A percentile compares a stretch with the other conserved stretches of the same genome.
These are phyloP conservation scores for Pachypanchax playfairii DNA, from an alignment of 2,113 vertebrate species.

Conservation along the genomic window DNA sequence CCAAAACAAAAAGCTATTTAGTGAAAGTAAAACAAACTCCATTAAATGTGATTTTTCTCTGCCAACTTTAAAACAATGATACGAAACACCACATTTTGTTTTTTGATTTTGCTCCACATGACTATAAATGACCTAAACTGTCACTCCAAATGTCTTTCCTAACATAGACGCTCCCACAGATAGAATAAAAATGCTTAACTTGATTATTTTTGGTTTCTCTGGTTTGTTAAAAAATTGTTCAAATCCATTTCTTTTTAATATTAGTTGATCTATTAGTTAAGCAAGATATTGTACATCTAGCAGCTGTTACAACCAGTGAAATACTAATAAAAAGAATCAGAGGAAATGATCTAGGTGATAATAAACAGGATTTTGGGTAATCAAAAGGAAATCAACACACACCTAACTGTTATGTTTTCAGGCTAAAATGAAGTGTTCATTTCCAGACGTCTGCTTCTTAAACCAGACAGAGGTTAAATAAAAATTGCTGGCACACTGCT, in stretches of 20 bases:
- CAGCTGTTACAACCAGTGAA: neutral
- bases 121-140: too few species aligned
- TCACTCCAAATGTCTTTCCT: neutral
- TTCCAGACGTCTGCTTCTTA: slow-evolving; percentile 30
- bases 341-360: slow-evolving; percentile 16
- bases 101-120: neutral
- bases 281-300: neutral
- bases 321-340: slow-evolving; percentile 5
- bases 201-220: too few species aligned
- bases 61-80: slow-evolving; percentile 3
- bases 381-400: slow-evolving; percentile 33
- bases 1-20: slow-evolving; percentile 49
- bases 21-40: slow-evolving; percentile 21
- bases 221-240: neutral
- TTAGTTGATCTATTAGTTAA: neutral
- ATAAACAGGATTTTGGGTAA: slow-evolving; percentile 27
- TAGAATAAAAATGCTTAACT: too few species aligned
- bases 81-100: slow-evolving; percentile 7
- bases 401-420: slow-evolving; percentile 47
- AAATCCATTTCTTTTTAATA: too few species aligned
- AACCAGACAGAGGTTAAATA: slow-evolving; percentile 56
- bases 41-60: slow-evolving; percentile 1
- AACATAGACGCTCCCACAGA: too few species aligned
- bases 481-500: slow-evolving; percentile 44
- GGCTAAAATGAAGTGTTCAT: slow-evolving; percentile 35